phyloP scores from a whole-genome alignment of 2,888 invertebrate species.

The Mythimna pallens region DNA sequence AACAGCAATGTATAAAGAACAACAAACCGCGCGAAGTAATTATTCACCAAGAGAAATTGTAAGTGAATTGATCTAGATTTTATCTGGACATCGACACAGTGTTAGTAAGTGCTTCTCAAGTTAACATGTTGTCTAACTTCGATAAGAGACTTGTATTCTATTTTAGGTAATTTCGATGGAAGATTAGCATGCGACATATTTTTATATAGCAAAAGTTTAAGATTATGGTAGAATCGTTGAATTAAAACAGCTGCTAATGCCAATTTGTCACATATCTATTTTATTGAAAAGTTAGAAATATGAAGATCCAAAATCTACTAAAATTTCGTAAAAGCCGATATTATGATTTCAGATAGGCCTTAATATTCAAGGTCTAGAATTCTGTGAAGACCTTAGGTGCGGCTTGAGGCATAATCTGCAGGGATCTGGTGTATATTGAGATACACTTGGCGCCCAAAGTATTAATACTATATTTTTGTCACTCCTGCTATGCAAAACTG shows the following conservation, averaged over 20 bases:
- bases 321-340: no score
- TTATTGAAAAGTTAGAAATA: not conserved
- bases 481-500: no score
- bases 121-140: constrained; percentile 42
- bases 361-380: no score
- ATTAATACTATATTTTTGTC: no score
- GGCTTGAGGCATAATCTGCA: no score
- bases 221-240: not conserved
- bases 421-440: no score
- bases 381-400: no score
- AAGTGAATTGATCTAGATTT: constrained; percentile 76
- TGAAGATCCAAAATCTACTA: no score
- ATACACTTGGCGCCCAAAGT: no score
- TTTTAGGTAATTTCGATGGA: constrained; percentile 49
- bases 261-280: not conserved
- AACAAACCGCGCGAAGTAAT: constrained; percentile 72
- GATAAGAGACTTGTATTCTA: constrained; percentile 42
- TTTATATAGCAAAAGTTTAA: not conserved
- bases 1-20: constrained; percentile 22
- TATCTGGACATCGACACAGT: constrained; percentile 72
- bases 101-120: constrained; percentile 67
- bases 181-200: constrained; percentile 9
- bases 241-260: not conserved
- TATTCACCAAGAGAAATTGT: constrained; percentile 78
- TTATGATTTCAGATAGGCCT: no score